These are phyloP conservation scores for Rhabdornis inornatus DNA, from an alignment of 2,113 vertebrate genomes.

Conservation along the genomic window DNA sequence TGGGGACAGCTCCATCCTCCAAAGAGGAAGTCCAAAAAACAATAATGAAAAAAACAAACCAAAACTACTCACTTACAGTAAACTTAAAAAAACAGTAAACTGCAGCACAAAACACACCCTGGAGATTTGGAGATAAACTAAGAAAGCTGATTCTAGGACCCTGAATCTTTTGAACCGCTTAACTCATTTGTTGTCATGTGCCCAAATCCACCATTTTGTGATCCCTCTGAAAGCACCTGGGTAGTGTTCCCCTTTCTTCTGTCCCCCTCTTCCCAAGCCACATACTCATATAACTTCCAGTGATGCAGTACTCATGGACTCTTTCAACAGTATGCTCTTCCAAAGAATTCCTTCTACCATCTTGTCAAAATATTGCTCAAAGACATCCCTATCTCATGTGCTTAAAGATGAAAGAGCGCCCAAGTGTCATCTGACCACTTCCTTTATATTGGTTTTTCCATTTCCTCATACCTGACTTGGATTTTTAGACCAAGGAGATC, in stretches of 20 bases:
- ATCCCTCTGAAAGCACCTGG: neutral
- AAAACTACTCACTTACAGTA: neutral
- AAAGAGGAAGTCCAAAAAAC: neutral
- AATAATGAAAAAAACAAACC: neutral
- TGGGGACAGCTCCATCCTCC: neutral
- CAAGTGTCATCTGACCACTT: neutral
- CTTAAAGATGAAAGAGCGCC: neutral
- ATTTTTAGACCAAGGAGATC: neutral
- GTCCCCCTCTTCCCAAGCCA: neutral
- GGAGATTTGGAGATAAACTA: neutral
- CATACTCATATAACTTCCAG: neutral
- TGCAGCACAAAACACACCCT: neutral
- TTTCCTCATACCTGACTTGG: neutral
- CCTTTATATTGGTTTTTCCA: neutral
- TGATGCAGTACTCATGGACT: too few relatives aligned
- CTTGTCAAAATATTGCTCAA: neutral
- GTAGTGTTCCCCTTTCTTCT: too few relatives aligned
- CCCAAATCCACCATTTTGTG: neutral
- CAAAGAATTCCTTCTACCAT: neutral
- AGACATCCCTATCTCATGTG: neutral
- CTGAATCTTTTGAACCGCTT: fast-evolving
- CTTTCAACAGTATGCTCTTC: neutral
- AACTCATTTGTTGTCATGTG: neutral
- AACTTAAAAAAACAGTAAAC: neutral
- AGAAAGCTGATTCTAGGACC: neutral